Base-by-base conservation (phyloP, 2,113 vertebrate species). In the Phylloscopus whistleri region DNA sequence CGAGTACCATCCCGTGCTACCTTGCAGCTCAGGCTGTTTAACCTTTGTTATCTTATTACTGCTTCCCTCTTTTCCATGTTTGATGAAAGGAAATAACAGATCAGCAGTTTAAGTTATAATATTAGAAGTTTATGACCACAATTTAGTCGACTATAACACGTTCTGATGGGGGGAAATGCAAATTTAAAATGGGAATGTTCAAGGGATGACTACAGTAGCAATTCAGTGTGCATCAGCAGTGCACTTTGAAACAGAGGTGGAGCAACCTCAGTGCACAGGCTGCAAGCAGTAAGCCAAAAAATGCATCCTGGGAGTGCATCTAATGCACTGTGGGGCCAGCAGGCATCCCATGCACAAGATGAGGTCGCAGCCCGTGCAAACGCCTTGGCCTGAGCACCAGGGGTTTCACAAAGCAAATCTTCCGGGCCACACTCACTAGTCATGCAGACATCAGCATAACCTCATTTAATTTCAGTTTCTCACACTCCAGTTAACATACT, bases 291-390 rank as follows among this genome's bases (percentile, higher is more conserved):
- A 53, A 81, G 22, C 10, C 48, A 67, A 27, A 35, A 84, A 63
- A n/a, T 0, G 3, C 35, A 43, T 27, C 39, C 55, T 13, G 2
- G 35, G 37, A 63, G 23, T 0, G 1, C 33, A 27, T 7, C 68
- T 46, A 37, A 46, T 1, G 1, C 1, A 0, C 41, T 48, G 35
- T 3, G 27, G 16, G 48, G 17, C 53, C 67, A 56, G 28, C 63
- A 49, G 37, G 28, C 63, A 58, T 7, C 19, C 46, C 3, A 0
- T 17, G 21, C 20, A 15, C 7, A 0, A 19, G 14, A 31, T 2
- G 3, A 76, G 30, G 44, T 39, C 2, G 1, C n/a, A 69, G 63
- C 22, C 35, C 7, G 17, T 8, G 64, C 18, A 6, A 28, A 43
- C 0, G 0, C 39, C 1, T n/a, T 26, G 41, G 51, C 16, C 73